Percentiles rank a stretch among this genome's conserved stretches.
Conservation (phyloP, 92 coral and sea anemone genomes). For the Desmophyllum pertusum region DNA sequence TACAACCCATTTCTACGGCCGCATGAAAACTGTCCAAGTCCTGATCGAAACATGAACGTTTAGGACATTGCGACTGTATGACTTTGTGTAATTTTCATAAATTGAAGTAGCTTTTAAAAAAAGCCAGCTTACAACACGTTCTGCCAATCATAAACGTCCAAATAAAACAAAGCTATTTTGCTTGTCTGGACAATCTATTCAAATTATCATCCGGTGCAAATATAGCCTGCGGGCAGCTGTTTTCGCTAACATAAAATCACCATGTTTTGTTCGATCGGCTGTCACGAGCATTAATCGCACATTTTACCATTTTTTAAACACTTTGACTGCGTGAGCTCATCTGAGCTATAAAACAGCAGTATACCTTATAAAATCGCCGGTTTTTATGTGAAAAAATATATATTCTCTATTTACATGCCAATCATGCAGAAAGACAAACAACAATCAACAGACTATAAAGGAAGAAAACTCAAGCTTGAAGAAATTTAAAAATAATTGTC, state of each 20-base stretch:
- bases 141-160: conserved; percentile 35
- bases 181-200: conserved; percentile 7
- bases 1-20: conserved; percentile 83
- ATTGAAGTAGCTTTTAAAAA: conserved; percentile 20
- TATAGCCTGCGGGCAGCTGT: conserved; percentile 29
- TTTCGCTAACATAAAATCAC: neutral
- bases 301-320: neutral
- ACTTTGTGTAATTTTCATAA: neutral
- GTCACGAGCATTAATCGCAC: neutral
- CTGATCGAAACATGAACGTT: neutral
- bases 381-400: neutral
- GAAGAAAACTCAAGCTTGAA: neutral
- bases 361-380: neutral
- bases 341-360: neutral
- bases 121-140: conserved; percentile 8
- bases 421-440: conserved; percentile 5
- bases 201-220: conserved; percentile 22
- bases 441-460: neutral
- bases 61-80: neutral
- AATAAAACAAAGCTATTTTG: neutral
- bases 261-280: neutral
- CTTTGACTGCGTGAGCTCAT: neutral
- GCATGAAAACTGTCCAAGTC: neutral
- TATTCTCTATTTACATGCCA: neutral
- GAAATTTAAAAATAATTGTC: neutral